A percentile compares a stretch with the other conserved stretches of the same genome.
These are phyloP conservation scores for Leucophenga maculata DNA, from an alignment of 2,888 invertebrate genomes.

Conservation along the genomic window DNA sequence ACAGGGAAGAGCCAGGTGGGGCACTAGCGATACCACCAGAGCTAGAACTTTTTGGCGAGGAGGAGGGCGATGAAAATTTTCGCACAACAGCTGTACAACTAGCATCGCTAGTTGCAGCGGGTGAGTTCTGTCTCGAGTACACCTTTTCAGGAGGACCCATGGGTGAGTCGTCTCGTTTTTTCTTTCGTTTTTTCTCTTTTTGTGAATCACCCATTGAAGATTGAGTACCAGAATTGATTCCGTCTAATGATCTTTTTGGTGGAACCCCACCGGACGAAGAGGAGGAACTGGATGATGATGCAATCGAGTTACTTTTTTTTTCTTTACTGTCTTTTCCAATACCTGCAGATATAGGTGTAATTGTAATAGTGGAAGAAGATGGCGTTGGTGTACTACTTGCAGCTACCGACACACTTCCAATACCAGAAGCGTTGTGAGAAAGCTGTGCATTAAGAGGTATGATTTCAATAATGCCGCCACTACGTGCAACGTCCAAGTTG, in stretches of 20 bases:
- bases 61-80: conserved; percentile 78
- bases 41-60: conserved; percentile 69
- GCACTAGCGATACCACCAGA: conserved; percentile 48
- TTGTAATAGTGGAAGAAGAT: conserved; percentile 85
- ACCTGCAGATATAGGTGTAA: conserved; percentile 80
- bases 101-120: conserved; percentile 71
- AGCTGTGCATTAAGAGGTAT: conserved; percentile 80
- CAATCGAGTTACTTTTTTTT: conserved; percentile 31
- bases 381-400: conserved; percentile 74
- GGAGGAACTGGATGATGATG: conserved; percentile 24
- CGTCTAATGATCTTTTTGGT: conserved; percentile 53
- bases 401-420: not conserved
- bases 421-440: conserved; percentile 8
- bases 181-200: conserved; percentile 83
- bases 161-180: conserved; percentile 78
- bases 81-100: conserved; percentile 76
- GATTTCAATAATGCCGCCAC: conserved; percentile 79
- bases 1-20: conserved; percentile 47
- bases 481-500: conserved; percentile 59
- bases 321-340: conserved; percentile 48
- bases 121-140: conserved; percentile 78
- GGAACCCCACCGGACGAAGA: conserved; percentile 34
- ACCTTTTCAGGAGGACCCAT: conserved; percentile 82
- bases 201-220: conserved; percentile 43
- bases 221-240: conserved; percentile 29